A percentile compares a stretch with the other conserved stretches of the same genome.
Conservation (phyloP, 2,113 vertebrate genomes). For the Ophiodon elongatus region DNA sequence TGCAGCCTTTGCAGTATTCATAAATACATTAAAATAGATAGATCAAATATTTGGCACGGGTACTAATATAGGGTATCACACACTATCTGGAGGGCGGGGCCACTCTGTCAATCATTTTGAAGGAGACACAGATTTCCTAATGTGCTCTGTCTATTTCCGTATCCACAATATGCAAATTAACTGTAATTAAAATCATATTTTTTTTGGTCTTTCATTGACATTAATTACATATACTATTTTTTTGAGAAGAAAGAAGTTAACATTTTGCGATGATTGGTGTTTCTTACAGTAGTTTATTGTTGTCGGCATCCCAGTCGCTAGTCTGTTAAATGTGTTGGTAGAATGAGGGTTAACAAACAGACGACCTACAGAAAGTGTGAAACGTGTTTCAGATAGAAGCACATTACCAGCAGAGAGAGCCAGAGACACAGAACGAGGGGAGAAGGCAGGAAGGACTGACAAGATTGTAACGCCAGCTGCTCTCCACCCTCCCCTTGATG, state of each 20-base stretch:
- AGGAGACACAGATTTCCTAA: neutral
- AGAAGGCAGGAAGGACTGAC: constrained; percentile 6
- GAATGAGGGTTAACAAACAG: neutral
- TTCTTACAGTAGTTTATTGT: neutral
- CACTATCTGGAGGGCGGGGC: no score
- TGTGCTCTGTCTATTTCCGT: neutral
- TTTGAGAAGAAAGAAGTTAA: no score
- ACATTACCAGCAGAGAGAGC: constrained; percentile 65
- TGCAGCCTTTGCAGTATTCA: no score
- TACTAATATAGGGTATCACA: no score
- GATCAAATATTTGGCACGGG: no score
- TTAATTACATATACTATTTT: no score
- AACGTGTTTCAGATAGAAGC: neutral
- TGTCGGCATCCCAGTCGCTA: neutral
- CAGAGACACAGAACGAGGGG: constrained; percentile 38
- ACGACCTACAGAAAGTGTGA: no score
- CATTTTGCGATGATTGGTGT: neutral
- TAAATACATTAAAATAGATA: no score
- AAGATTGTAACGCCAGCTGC: constrained; percentile 52
- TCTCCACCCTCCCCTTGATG: constrained; percentile 43
- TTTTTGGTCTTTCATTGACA: no score
- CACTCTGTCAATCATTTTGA: no score
- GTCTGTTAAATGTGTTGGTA: neutral
- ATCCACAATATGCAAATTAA: no score
- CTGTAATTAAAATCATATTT: no score